Evolutionary conservation across 2,113 vertebrate genomes (phyloP).

Genomic region (Guaruba guarouba): DNA sequence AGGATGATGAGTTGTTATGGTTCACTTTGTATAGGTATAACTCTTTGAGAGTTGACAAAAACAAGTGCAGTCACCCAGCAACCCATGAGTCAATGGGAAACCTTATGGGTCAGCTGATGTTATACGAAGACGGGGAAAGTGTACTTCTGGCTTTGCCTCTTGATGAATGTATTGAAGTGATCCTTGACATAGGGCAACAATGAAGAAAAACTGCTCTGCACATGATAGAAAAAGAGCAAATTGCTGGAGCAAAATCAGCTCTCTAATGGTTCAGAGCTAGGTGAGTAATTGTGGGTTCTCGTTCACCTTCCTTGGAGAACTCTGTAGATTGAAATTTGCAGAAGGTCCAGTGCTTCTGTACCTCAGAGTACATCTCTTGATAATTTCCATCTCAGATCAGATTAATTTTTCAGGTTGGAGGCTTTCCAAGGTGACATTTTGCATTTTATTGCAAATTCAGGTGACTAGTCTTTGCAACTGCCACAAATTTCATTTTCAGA

Average conservation of each 20-base stretch:
- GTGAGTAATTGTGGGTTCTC: background rate
- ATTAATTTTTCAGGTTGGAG: slow-evolving; percentile 22
- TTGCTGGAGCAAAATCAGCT: background rate
- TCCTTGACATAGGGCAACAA: background rate
- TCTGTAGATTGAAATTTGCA: background rate
- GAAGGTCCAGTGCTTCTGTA: background rate
- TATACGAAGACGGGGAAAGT: background rate
- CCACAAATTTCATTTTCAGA: background rate
- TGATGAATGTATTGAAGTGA: background rate
- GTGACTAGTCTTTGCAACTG: background rate
- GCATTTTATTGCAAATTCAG: background rate
- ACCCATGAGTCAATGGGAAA: background rate
- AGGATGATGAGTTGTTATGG: background rate
- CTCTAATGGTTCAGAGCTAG: background rate
- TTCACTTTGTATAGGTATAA: background rate
- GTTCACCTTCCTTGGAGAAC: background rate
- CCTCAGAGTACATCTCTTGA: background rate
- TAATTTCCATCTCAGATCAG: background rate
- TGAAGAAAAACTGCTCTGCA: background rate
- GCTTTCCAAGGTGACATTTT: background rate
- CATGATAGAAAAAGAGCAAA: background rate
- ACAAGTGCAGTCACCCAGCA: background rate
- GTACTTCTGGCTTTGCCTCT: background rate
- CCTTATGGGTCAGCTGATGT: background rate
- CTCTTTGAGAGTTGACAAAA: fast-evolving